phyloP scores from a whole-genome alignment of 2,113 vertebrate genomes.

The Planiliza haematocheilus region DNA sequence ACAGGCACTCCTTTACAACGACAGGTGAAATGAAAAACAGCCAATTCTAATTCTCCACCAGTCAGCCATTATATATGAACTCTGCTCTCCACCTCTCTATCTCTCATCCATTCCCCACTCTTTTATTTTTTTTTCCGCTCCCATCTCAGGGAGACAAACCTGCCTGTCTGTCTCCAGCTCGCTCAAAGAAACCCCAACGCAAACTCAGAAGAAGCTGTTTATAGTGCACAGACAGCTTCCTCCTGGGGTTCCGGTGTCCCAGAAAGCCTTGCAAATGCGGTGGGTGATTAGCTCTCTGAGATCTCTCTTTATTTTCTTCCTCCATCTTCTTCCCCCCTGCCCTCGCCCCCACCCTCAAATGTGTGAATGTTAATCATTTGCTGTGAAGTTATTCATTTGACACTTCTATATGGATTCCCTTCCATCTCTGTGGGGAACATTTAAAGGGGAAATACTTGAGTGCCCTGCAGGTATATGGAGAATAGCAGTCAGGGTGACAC shows the following conservation, averaged over 20 bases:
- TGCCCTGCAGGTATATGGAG: conserved; percentile 4
- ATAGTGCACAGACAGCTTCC: conserved; percentile 55
- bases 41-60: conserved; percentile 60
- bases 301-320: neutral
- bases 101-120: conserved; percentile 42
- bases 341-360: conserved; percentile 18
- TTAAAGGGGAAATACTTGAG: conserved; percentile 17
- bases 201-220: conserved; percentile 68
- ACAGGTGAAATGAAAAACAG: conserved; percentile 75
- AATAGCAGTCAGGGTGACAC: conserved; percentile 1
- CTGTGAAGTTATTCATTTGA: conserved; percentile 35
- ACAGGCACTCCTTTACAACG: conserved; percentile 57
- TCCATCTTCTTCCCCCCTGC: neutral
- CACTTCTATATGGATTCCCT: conserved; percentile 13
- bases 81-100: conserved; percentile 3
- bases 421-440: conserved; percentile 4
- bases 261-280: conserved; percentile 68
- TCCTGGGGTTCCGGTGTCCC: conserved; percentile 70
- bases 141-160: conserved; percentile 58
- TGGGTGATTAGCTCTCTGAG: conserved; percentile 62
- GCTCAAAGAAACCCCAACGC: conserved; percentile 41
- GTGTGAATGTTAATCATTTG: conserved; percentile 31
- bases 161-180: conserved; percentile 41
- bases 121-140: conserved; percentile 54
- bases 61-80: conserved; percentile 62